A percentile compares a stretch with the other conserved stretches of the same genome.
These are phyloP conservation scores for Cololabis saira DNA, from an alignment of 2,113 vertebrate species.

Conservation along the genomic window DNA sequence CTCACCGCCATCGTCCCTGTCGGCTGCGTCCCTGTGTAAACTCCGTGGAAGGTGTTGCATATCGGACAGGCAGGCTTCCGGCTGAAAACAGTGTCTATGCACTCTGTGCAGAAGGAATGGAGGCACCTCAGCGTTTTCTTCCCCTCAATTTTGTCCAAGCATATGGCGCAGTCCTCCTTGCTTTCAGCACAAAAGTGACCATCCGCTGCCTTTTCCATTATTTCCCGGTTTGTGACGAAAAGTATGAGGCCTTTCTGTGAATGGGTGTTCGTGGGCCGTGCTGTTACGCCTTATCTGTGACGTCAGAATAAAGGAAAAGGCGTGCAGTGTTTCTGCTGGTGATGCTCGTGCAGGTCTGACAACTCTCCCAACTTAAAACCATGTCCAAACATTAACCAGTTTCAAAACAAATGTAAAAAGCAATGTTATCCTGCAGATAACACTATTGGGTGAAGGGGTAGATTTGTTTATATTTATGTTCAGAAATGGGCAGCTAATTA, in stretches of 20 bases:
- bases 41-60: conserved; percentile 62
- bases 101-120: conserved; percentile 61
- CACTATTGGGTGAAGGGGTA: too few species aligned
- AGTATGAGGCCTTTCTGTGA: too few species aligned
- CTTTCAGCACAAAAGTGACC: background rate
- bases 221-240: background rate
- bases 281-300: background rate
- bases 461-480: too few species aligned
- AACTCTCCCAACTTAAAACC: too few species aligned
- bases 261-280: background rate
- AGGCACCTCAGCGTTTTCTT: conserved; percentile 52
- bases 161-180: conserved; percentile 38
- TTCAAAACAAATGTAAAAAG: too few species aligned
- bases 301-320: fast-evolving
- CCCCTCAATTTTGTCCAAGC: conserved; percentile 24
- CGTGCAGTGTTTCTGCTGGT: background rate
- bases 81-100: conserved; percentile 56
- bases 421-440: too few species aligned
- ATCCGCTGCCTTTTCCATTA: background rate
- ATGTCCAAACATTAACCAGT: too few species aligned
- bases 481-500: too few species aligned
- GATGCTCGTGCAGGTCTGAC: too few species aligned
- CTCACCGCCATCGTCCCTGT: conserved; percentile 53
- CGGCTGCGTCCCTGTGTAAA: conserved; percentile 56
- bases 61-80: conserved; percentile 60